Base-by-base conservation (phyloP, 2,113 vertebrate species). In the Coryphaenoides rupestris region DNA sequence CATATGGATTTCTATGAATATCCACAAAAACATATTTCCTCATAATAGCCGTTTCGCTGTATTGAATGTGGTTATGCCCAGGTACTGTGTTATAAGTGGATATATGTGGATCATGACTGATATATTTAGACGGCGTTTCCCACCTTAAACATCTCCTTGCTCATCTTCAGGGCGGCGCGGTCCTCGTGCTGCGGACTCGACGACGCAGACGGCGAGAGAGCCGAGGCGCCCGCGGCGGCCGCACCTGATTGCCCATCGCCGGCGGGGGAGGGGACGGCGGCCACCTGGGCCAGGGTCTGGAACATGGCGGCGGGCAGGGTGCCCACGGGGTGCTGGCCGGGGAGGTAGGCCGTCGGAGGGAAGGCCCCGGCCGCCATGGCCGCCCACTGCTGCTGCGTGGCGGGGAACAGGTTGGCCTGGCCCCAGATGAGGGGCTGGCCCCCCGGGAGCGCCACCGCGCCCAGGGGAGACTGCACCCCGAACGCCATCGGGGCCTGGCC, bases 241-340 rank as follows among this genome's bases (percentile, higher is more conserved):
- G 92, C 91, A 53, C 91, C 87, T 74, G 82, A 76, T 55, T 94
- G 93, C 88, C 92, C 91, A 56, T 93, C 93, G 17, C 90, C 89
- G 21, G 90, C 83, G n/a, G 91, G 78, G 21, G 91, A 88, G 62
- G 94, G 83, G 82, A 97, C 91, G 17, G 94, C 91, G 69, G 95
- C 82, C 33, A 40, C 9, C 33, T 40, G 33, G 33, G 33, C 33
- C 87, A 92, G 75, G 82, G 95, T 93, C 92, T 95, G 96, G 88
- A 98, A 99, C 95, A 98, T 94, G 89, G 95, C 94, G 78, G 96
- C 93, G 76, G 95, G 94, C 91, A 98, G 92, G 76, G 95, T 92
- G 89, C 95, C 93, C 90, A 96, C 93, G 82, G 96, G 93, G n/a
- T n/a, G n/a, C 88, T 96, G 96, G 89, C 94, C 92, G 78, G 96